Conservation (phyloP, 1,140 invertebrate genomes). For the Anastatus disparis region DNA sequence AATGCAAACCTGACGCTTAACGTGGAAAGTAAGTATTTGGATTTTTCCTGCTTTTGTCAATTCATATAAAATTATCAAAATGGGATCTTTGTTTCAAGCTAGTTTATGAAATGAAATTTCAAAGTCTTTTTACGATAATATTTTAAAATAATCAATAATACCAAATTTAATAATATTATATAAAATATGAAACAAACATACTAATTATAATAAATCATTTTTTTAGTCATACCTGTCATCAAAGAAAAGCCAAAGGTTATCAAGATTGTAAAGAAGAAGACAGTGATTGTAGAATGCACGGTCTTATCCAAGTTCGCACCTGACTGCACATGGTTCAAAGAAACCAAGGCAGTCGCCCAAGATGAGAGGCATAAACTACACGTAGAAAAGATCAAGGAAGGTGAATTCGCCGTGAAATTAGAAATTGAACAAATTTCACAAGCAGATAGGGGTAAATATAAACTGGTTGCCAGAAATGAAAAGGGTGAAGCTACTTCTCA, state of each 20-base stretch:
- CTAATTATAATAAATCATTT: too few species aligned
- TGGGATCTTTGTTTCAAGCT: neutral
- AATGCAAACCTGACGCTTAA: slow-evolving; percentile 97
- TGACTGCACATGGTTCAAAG: slow-evolving; percentile 90
- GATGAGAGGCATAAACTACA: slow-evolving; percentile 79
- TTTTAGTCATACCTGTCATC: slow-evolving; percentile 89
- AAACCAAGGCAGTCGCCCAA: slow-evolving; percentile 80
- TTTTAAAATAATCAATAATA: too few species aligned
- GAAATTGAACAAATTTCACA: slow-evolving; percentile 84
- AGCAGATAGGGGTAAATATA: slow-evolving; percentile 88
- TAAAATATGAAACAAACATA: too few species aligned
- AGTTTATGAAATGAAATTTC: neutral
- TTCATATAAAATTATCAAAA: neutral
- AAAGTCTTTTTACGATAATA: too few species aligned
- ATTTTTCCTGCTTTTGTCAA: too few species aligned
- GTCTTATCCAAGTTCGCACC: slow-evolving; percentile 90
- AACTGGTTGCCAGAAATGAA: slow-evolving; percentile 90
- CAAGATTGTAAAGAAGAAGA: slow-evolving; percentile 88
- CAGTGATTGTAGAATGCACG: slow-evolving; percentile 89
- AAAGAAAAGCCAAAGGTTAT: slow-evolving; percentile 91
- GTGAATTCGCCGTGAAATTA: slow-evolving; percentile 87
- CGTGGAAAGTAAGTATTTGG: slow-evolving; percentile 95
- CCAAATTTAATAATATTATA: too few species aligned
- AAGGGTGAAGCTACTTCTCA: slow-evolving; percentile 94
- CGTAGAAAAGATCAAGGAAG: slow-evolving; percentile 83